These are phyloP conservation scores for Lagenorhynchus albirostris DNA, from an alignment of 2,113 vertebrate species.

Conservation along the genomic window DNA sequence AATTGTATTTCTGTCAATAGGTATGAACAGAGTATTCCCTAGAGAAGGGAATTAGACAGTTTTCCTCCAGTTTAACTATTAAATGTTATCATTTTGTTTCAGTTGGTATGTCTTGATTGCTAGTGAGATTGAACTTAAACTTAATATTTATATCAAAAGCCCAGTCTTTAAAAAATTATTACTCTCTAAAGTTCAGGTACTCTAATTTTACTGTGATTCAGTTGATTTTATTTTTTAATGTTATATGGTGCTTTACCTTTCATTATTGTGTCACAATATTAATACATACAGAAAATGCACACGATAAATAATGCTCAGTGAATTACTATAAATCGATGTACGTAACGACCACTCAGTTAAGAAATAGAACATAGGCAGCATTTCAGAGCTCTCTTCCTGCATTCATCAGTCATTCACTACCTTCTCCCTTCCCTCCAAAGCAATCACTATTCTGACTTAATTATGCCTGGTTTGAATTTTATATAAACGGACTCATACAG, in stretches of 20 bases:
- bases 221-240: constrained; percentile 15
- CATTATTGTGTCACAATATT: constrained; percentile 6
- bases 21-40: not conserved
- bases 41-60: not conserved
- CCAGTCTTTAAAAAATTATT: constrained; percentile 30
- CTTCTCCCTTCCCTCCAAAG: not conserved
- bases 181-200: not conserved
- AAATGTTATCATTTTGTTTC: constrained; percentile 24
- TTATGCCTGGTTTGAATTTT: not conserved
- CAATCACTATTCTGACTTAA: not conserved
- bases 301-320: not conserved
- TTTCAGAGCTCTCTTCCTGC: not conserved
- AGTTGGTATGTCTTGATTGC: not conserved
- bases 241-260: constrained; percentile 14
- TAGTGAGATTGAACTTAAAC: not conserved
- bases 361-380: not conserved
- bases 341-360: not conserved
- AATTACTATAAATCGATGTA: not conserved
- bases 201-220: constrained; percentile 23
- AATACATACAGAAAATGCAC: not conserved
- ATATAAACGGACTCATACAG: not conserved
- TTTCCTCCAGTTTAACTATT: constrained; percentile 30
- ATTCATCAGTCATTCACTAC: not conserved
- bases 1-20: constrained; percentile 3
- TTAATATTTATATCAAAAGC: constrained; percentile 26